phyloP scores from a whole-genome alignment of 2,797 vertebrate genomes.

The Phoxinus dragarum region DNA sequence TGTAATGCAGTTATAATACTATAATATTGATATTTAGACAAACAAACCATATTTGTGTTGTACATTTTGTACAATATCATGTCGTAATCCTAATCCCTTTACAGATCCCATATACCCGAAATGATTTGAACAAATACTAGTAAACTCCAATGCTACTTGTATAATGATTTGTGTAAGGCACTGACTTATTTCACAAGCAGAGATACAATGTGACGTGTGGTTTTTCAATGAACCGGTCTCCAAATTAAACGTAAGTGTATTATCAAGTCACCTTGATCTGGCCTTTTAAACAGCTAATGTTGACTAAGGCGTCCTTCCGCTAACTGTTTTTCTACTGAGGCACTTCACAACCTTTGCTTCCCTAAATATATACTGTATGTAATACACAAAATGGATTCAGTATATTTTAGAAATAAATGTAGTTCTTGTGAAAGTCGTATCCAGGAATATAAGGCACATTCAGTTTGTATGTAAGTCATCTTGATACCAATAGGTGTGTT shows the following conservation, averaged over 20 bases:
- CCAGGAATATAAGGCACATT: background rate
- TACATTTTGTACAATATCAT: background rate
- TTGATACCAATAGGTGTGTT: constrained; percentile 41
- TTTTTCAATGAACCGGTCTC: constrained; percentile 15
- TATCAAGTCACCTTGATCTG: constrained; percentile 56
- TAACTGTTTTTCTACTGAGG: background rate
- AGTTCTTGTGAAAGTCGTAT: background rate
- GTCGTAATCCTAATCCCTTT: background rate
- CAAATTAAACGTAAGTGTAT: constrained; percentile 26
- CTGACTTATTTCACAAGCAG: constrained; percentile 2
- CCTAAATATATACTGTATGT: background rate
- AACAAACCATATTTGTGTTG: background rate
- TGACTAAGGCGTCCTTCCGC: constrained; percentile 26
- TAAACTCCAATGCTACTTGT: constrained; percentile 22
- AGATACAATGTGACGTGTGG: constrained; percentile 26
- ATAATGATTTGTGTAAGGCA: constrained; percentile 5
- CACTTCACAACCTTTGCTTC: background rate
- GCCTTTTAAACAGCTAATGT: constrained; percentile 47
- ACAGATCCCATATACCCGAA: background rate
- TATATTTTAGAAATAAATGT: constrained; percentile 11
- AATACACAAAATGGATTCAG: background rate
- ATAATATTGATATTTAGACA: background rate
- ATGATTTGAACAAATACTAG: constrained; percentile 18
- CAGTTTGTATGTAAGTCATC: background rate
- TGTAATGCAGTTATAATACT: background rate